Evolutionary conservation across 2,888 invertebrate species (phyloP), one percentile per base, ranked within the genome.

Genomic region (Celastrina argiolus): DNA sequence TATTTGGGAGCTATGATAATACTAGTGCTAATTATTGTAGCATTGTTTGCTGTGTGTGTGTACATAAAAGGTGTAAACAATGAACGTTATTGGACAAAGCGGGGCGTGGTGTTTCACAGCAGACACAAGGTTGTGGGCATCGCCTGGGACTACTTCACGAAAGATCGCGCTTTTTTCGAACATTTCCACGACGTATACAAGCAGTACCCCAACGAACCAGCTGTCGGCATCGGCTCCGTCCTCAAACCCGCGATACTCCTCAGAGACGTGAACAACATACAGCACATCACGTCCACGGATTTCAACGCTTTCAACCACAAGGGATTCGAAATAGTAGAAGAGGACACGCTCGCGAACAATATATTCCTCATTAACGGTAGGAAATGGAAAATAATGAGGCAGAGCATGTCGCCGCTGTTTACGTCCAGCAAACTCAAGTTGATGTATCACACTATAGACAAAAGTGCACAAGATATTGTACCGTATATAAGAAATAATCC

Each of bases 371-470:
- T 79, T 69, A 69, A 78, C 28, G 78, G 85, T 0, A 77, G 77
- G 12, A 64, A 78, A 69, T 88, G 87, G 88, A 82, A 84, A 68
- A 70, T 84, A n/a, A 74, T 86, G 26, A 74, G 87, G 14, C 84
- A 85, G 58, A 83, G 78, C 56, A 71, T 89, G 70, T 79, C 81
- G 0, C 84, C 87, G 0, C 74, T 83, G 0, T 88, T 88, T 70
- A 85, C 86, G 0, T 73, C 80, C 0, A 72, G 76, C 0, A 88
- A 87, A 70, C 74, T 88, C 12, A 83, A 77, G 65, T 83, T 81
- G 22, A 84, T 88, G 85, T 86, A 79, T 68, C 80, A 79, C 64
- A 81, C 85, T 0, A 77, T 87, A 14, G 82, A 81, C 16, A 82
- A 79, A 64, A 79, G 81, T 59, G 81, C 81, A 0, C 74, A 76